Evolutionary conservation across 2,113 vertebrate species (phyloP).

Genomic region (Strigops habroptila): DNA sequence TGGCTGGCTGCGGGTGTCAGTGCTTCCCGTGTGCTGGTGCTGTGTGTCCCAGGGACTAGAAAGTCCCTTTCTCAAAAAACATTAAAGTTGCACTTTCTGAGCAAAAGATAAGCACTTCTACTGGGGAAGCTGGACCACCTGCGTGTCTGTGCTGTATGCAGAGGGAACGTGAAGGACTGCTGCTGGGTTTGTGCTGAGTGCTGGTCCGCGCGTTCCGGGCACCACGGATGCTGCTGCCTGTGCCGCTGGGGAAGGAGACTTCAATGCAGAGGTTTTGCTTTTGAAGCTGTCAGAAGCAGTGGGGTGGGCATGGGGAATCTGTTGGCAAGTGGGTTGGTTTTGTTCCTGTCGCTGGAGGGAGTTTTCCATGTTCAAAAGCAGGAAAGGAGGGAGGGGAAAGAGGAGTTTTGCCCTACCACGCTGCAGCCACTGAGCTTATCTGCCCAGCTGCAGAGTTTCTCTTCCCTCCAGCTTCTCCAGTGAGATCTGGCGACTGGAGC

Average conservation of each 20-base stretch:
- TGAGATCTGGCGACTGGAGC: background rate
- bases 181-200: accelerated
- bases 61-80: background rate
- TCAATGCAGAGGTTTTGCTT: background rate
- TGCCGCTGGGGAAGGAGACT: background rate
- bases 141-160: background rate
- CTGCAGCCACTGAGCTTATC: background rate
- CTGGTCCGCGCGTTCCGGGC: accelerated
- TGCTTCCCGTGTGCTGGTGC: background rate
- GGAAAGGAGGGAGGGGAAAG: background rate
- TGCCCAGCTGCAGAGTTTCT: background rate
- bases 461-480: background rate
- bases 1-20: background rate
- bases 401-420: background rate
- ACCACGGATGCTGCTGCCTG: accelerated
- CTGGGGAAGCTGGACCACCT: background rate
- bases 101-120: background rate
- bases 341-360: background rate
- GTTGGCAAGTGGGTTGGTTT: background rate
- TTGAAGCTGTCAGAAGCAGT: background rate
- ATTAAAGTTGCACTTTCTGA: background rate
- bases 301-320: background rate
- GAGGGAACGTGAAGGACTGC: background rate
- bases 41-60: background rate
- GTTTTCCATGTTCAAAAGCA: background rate